These are phyloP conservation scores for Strigamia maritima DNA, from an alignment of 2,888 invertebrate species.

Conservation along the genomic window DNA sequence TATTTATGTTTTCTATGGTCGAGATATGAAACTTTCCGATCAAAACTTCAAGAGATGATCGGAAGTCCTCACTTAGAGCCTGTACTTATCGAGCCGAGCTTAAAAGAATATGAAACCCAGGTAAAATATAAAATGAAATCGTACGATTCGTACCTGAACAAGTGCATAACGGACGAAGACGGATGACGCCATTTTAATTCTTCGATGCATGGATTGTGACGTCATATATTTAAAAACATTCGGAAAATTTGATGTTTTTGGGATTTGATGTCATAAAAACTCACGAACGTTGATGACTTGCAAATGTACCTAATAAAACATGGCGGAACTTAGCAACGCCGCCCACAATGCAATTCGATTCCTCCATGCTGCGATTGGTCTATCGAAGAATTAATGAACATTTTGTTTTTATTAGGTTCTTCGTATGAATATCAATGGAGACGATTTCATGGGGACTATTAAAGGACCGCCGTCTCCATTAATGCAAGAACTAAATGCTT, in stretches of 20 bases:
- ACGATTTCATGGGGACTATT: background rate
- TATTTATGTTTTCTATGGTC: conserved; percentile 94
- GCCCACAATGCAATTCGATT: too few relatives aligned
- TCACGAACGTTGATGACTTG: too few relatives aligned
- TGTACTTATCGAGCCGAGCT: conserved; percentile 67
- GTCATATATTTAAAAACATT: too few relatives aligned
- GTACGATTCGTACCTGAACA: too few relatives aligned
- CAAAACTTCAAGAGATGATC: conserved; percentile 72
- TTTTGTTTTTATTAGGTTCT: background rate
- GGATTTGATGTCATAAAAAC: too few relatives aligned
- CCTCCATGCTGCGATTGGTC: too few relatives aligned
- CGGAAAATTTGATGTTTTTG: too few relatives aligned
- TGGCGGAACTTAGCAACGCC: too few relatives aligned
- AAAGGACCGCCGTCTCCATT: background rate
- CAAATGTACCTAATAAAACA: too few relatives aligned
- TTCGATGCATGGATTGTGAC: too few relatives aligned
- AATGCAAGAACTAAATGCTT: background rate
- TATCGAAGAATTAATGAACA: too few relatives aligned
- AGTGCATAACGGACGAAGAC: too few relatives aligned
- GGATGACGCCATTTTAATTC: background rate
- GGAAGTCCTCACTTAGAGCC: conserved; percentile 70
- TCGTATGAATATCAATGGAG: background rate
- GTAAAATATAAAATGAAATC: conserved; percentile 47
- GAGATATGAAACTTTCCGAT: conserved; percentile 77
- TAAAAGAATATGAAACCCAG: conserved; percentile 93